Evolutionary conservation across 2,113 vertebrate species (phyloP).

Genomic region (Mustela nigripes): DNA sequence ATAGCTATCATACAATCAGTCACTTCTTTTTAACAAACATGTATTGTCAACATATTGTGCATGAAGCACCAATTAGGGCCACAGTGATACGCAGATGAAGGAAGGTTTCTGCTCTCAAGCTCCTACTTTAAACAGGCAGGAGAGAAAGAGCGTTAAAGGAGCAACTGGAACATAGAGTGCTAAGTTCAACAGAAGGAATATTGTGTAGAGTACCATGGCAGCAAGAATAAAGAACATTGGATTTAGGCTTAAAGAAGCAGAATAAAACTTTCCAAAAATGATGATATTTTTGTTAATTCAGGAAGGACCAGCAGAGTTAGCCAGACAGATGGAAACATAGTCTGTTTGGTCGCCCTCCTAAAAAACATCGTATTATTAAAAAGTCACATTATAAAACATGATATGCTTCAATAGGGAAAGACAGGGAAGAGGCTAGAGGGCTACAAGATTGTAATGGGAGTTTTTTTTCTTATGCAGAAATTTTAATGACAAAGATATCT

Average conservation of each 20-base stretch:
- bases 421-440: background rate
- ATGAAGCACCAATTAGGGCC: background rate
- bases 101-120: background rate
- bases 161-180: background rate
- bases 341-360: background rate
- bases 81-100: background rate
- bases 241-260: background rate
- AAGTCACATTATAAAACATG: background rate
- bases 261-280: background rate
- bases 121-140: background rate
- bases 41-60: background rate
- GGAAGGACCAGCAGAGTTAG: background rate
- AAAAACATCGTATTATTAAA: background rate
- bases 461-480: background rate
- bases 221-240: background rate
- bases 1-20: background rate
- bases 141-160: background rate
- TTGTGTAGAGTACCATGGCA: background rate
- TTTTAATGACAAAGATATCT: background rate
- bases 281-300: slow-evolving; percentile 5
- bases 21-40: background rate
- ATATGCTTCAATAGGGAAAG: background rate
- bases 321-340: background rate
- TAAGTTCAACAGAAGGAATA: background rate
- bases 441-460: background rate